Evolutionary conservation across 2,113 vertebrate genomes (phyloP), one percentile per base, ranked within the genome.

Genomic region (Myotis davidii): DNA sequence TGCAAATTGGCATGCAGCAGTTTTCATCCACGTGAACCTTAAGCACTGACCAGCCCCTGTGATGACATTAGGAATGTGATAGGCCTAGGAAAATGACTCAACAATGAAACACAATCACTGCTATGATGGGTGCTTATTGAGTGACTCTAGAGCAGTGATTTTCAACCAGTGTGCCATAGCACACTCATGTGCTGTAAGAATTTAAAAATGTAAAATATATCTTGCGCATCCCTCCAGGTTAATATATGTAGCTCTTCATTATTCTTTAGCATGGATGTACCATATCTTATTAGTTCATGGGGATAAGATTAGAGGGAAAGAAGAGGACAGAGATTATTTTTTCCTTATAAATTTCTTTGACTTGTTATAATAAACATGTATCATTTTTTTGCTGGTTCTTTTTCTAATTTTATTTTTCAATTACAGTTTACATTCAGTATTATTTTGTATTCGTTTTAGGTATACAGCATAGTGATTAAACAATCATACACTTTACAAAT

Each of bases 61-160:
- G 59, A 88, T 32, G 65, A 82, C 88, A 76, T 91, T 61, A n/a
- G 21, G 32, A 95, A 96, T 78, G 88, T 52, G 94, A 94, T 42
- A 88, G 76, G 9, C n/a, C 85, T 79, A 21, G 81, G 72, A 90
- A 0, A 0, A 78, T 67, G 78, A 97, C 91, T 91, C 91, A 95
- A 45, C 20, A 0, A 39, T 64, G 90, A 96, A 96, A 97, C 87
- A 67, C 50, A 90, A 45, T 95, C 92, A 12, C 78, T 88, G n/a
- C 45, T 88, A 84, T 93, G 13, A 17, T 39, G 45, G 21, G 42
- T 78, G 2, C 73, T 97, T 52, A 52, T 27, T n/a, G 27, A 64
- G 23, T 77, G 16, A 76, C 23, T 72, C 27, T 56, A 94, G 6
- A 90, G 88, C 67, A 34, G n/a, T 20, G n/a, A 69, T 69, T 69